Base-by-base conservation (phyloP, 2,113 vertebrate species). In the Eonycteris spelaea region DNA sequence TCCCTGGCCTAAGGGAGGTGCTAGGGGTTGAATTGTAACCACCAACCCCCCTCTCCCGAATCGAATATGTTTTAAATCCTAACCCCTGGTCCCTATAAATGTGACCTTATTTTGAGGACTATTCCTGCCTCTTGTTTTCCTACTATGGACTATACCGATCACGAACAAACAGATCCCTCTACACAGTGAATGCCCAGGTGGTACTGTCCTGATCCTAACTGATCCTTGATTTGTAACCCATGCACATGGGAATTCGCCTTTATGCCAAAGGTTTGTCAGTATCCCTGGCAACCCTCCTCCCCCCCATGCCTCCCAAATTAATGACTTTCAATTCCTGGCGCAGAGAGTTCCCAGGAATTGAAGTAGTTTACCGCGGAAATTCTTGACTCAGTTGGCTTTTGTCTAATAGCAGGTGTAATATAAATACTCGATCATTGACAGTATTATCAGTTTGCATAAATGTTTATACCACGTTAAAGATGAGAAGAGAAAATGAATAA, bases 341-440 rank as follows among this genome's bases (percentile, higher is more conserved):
- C 26, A 9, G 33, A 70, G 73, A 48, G 48, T 48, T 86, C 61
- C 59, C 63, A 13, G 40, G 18, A 38, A 59, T 48, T 78, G 51
- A 68, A 59, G 40, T 24, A 35, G 67, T 43, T 82, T 40, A 65
- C 67, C 67, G 65, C 53, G 45, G 57, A 82, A 73, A 73, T 51
- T 63, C 65, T 71, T 53, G 8, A n/a, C 68, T 87, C 59, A 7
- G 22, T 48, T 57, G 82, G 43, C 68, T 59, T 68, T 78, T 48
- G 51, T 35, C 51, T 86, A 40, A 59, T 10, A 83, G 77, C 67
- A 43, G 22, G 24, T 67, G 57, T 65, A 83, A 22, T 57, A 74
- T 55, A 65, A 82, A 73, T 65, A 82, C 70, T 89, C 83, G 57
- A 83, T 74, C 28, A 65, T 74, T 73, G 67, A 55, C 30, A 63